phyloP scores from a whole-genome alignment of 2,888 invertebrate species.

The Noctua pronuba region DNA sequence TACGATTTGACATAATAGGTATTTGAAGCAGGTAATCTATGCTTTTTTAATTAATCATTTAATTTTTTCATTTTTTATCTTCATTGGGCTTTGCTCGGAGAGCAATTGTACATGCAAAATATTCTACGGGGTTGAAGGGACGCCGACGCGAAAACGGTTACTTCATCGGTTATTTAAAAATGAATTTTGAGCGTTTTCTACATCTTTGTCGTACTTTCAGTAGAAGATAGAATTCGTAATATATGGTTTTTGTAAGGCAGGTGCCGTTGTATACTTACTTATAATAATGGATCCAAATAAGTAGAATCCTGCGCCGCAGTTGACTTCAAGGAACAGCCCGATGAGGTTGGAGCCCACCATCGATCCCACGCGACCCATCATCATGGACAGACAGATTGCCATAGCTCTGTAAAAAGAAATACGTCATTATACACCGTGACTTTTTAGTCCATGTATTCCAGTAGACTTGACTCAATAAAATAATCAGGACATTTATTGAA shows the following conservation, averaged over 20 bases:
- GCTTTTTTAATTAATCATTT: not conserved
- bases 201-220: not conserved
- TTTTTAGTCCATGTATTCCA: no score
- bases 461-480: no score
- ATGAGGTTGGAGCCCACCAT: conserved; percentile 92
- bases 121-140: no score
- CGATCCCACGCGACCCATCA: conserved; percentile 92
- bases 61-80: no score
- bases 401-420: conserved; percentile 87
- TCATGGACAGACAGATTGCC: conserved; percentile 92
- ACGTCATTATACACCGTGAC: no score
- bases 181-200: not conserved
- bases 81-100: not conserved
- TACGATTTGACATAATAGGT: not conserved
- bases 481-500: no score
- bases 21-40: not conserved
- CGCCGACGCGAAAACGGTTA: no score
- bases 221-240: not conserved
- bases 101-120: not conserved
- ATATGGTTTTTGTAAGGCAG: not conserved
- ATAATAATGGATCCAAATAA: conserved; percentile 90
- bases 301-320: conserved; percentile 92
- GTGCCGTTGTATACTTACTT: conserved; percentile 74
- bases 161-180: no score
- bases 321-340: conserved; percentile 91